phyloP scores from a whole-genome alignment of 2,888 invertebrate species.

The Iselma pallidipennis region DNA sequence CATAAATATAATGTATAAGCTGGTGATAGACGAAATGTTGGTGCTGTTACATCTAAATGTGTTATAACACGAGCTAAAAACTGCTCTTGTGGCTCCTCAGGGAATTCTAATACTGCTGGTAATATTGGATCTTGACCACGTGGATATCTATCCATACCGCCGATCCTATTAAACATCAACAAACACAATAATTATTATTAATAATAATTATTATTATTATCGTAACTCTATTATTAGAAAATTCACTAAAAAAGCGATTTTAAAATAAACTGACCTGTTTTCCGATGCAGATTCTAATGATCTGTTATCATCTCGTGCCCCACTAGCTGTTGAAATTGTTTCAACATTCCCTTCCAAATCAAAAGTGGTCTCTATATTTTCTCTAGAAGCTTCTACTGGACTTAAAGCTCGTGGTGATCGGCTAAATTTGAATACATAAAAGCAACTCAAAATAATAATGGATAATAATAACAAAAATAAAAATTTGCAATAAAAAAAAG shows the following conservation, averaged over 20 bases:
- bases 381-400: conserved; percentile 62
- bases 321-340: conserved; percentile 85
- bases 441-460: conserved; percentile 32
- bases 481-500: conserved; percentile 16
- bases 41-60: conserved; percentile 84
- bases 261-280: conserved; percentile 66
- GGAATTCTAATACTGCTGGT: conserved; percentile 93
- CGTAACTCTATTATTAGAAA: too few species aligned
- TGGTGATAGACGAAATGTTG: conserved; percentile 94
- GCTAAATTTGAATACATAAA: conserved; percentile 37
- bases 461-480: conserved; percentile 26
- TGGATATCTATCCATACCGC: conserved; percentile 60
- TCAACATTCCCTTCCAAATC: conserved; percentile 92
- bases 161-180: conserved; percentile 40
- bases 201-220: too few species aligned
- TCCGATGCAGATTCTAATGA: conserved; percentile 74
- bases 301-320: conserved; percentile 68
- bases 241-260: background rate
- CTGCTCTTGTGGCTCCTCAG: conserved; percentile 92
- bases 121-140: conserved; percentile 86
- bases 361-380: conserved; percentile 83
- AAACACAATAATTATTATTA: background rate
- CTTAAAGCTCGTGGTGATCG: conserved; percentile 55
- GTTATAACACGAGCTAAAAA: conserved; percentile 88
- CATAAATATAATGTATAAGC: conserved; percentile 96